phyloP scores from a whole-genome alignment of 2,113 vertebrate species.

The Zeus faber region DNA sequence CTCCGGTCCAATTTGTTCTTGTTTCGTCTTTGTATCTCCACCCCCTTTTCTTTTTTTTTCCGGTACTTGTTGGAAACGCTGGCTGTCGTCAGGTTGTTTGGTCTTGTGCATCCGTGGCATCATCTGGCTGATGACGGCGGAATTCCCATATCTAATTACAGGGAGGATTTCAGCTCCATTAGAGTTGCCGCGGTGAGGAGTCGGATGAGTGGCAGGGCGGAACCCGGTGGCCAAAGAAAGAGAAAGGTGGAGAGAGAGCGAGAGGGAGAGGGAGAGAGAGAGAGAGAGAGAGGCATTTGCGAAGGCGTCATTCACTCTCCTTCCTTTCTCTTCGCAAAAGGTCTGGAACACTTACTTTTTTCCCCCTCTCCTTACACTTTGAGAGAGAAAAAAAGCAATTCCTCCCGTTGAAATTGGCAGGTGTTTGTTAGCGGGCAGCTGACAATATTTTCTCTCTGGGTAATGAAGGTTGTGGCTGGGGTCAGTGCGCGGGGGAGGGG shows the following conservation, averaged over 20 bases:
- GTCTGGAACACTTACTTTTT: conserved; percentile 76
- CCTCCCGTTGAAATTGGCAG: conserved; percentile 76
- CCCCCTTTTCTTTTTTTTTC: no score
- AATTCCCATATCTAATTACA: conserved; percentile 99
- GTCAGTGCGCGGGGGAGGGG: conserved; percentile 74
- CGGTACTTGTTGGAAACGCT: neutral
- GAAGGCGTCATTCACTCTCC: conserved; percentile 34
- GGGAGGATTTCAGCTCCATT: conserved; percentile 99
- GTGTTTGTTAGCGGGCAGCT: conserved; percentile 86
- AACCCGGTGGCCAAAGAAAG: conserved; percentile 84
- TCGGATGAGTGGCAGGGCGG: conserved; percentile 90
- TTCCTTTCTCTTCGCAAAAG: conserved; percentile 67
- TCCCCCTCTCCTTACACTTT: conserved; percentile 32
- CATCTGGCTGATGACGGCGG: conserved; percentile 99
- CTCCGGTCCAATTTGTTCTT: neutral
- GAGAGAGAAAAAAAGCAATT: conserved; percentile 73
- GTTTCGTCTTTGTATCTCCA: conserved; percentile 8
- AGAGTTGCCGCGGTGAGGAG: conserved; percentile 92
- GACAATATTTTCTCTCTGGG: conserved; percentile 80
- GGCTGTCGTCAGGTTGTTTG: conserved; percentile 33
- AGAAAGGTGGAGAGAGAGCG: conserved; percentile 27
- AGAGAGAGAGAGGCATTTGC: conserved; percentile 27
- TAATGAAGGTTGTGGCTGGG: conserved; percentile 79
- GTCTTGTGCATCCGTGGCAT: conserved; percentile 82
- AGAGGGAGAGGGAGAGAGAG: conserved; percentile 14